These are phyloP conservation scores for Thamnophis elegans DNA, from an alignment of 2,797 vertebrate species.

Conservation along the genomic window DNA sequence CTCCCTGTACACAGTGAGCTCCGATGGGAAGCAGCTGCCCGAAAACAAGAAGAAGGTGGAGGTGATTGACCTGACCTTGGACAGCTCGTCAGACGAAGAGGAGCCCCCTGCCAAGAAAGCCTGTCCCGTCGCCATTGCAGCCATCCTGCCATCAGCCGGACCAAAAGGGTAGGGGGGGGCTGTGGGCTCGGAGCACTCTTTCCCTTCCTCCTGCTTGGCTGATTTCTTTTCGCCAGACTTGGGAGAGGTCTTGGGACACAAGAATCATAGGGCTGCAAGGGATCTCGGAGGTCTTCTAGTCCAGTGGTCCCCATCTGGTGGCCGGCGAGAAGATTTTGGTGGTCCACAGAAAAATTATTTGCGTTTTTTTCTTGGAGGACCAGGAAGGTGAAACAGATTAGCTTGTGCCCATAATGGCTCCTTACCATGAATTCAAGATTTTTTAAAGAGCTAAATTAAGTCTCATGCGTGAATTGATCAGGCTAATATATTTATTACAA, in stretches of 20 bases:
- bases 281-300: no score
- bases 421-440: no score
- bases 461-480: no score
- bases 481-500: no score
- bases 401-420: no score
- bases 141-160: slow-evolving; percentile 39
- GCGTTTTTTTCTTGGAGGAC: no score
- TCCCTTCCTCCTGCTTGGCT: background rate
- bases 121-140: slow-evolving; percentile 45
- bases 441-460: no score
- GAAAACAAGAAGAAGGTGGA: slow-evolving; percentile 72
- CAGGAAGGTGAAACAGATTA: no score
- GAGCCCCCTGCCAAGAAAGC: slow-evolving; percentile 68
- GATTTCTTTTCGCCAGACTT: background rate
- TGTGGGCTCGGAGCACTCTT: slow-evolving; percentile 30
- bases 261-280: no score
- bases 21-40: slow-evolving; percentile 45
- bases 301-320: no score
- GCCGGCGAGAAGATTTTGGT: no score
- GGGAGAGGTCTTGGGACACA: background rate
- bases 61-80: slow-evolving; percentile 73
- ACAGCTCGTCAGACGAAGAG: slow-evolving; percentile 74
- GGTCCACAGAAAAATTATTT: no score
- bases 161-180: slow-evolving; percentile 66
- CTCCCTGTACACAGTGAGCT: slow-evolving; percentile 57